Conservation (phyloP, 1,140 invertebrate genomes). For the Carcinoscorpius rotundicauda region DNA sequence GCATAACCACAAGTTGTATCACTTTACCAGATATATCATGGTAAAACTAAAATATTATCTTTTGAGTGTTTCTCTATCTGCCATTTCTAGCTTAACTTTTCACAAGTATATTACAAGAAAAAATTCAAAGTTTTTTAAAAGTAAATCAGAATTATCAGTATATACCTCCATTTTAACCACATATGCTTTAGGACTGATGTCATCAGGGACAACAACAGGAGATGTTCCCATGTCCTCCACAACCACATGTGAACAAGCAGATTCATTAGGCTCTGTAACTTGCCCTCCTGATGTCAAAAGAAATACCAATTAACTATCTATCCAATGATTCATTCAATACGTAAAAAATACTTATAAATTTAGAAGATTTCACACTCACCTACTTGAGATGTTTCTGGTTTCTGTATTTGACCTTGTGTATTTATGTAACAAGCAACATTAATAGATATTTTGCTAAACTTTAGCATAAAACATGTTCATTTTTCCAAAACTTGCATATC, state of each 20-base stretch:
- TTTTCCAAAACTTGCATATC: too few relatives aligned
- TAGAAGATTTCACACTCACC: conserved; percentile 5
- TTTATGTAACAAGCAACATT: too few relatives aligned
- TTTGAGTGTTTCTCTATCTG: too few relatives aligned
- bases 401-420: too few relatives aligned
- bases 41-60: too few relatives aligned
- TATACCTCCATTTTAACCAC: conserved; percentile 18
- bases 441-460: too few relatives aligned
- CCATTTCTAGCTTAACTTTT: conserved; percentile 3
- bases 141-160: conserved; percentile 1
- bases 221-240: conserved; percentile 32
- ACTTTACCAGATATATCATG: too few relatives aligned
- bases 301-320: conserved; percentile 3
- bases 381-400: neutral
- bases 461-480: too few relatives aligned
- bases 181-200: conserved; percentile 1
- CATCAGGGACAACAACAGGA: conserved; percentile 2
- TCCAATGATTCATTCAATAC: neutral
- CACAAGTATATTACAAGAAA: conserved; percentile 6
- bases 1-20: too few relatives aligned
- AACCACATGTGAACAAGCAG: conserved; percentile 79
- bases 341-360: neutral
- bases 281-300: conserved; percentile 46
- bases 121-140: conserved; percentile 7
- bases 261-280: conserved; percentile 56